Base-by-base conservation (phyloP, 2,113 vertebrate genomes). In the Athene noctua region DNA sequence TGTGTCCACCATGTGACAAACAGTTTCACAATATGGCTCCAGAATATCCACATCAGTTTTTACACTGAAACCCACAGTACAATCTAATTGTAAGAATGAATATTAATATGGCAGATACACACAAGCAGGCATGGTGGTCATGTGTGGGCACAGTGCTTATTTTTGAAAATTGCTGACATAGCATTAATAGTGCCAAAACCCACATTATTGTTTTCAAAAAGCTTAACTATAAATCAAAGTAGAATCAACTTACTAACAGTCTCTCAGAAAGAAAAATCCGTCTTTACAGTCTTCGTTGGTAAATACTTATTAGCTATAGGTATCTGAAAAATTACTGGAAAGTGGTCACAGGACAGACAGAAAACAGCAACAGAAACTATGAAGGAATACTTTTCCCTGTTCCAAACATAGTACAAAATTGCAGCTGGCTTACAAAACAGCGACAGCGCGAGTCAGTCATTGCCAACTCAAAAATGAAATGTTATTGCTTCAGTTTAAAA, bases 301-400 rank as follows among this genome's bases (percentile, higher is more conserved):
- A 83, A 81, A 61, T 26, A 51, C 32, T 63, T 54, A 49, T 5
- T 22, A 82, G 51, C n/a, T 57, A 57, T 3, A 63, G 25, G 20
- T 68, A 82, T 34, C 42, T 38, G 58, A 77, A 42, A 62, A 80
- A 92, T 72, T 57, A 80, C 22, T 91, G 23, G 77, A 51, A 80
- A 90, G n/a, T 44, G 32, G 6, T 59, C 91, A 96, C 88, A 85
- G 49, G 89, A 97, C 95, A 94, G 78, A 97, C 84, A 95, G 46
- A 94, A 95, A 94, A 97, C 90, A 94, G 34, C 65, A 91, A 97
- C 92, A 86, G 58, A 62, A 95, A 95, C 54, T 62, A 80, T 5
- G 15, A 70, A 90, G 77, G 66, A 80, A 55, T 92, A 42, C 23
- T 82, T 90, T 87, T 80, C 26, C 32, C 25, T 29, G 29, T 68